Conservation (phyloP, 2,113 vertebrate species). For the Heteronetta atricapilla region DNA sequence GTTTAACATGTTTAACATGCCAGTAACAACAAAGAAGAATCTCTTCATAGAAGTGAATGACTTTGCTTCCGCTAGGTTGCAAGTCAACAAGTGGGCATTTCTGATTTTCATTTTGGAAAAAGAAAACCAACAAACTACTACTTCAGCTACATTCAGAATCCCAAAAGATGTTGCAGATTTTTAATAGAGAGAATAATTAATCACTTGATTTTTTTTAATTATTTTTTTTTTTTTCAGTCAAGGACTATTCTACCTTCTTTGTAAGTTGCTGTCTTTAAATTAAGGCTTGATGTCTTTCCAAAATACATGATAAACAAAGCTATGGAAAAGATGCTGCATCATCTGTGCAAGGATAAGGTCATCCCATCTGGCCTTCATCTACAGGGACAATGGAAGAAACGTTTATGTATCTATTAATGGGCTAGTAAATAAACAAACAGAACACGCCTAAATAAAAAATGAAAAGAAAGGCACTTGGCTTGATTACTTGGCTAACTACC, state of each 20-base stretch:
- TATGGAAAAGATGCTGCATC: background rate
- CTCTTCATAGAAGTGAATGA: background rate
- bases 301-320: background rate
- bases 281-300: background rate
- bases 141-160: background rate
- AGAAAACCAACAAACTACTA: background rate
- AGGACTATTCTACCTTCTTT: background rate
- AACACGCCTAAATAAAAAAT: background rate
- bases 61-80: background rate
- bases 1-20: background rate
- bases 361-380: background rate
- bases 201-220: background rate
- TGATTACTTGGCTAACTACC: background rate
- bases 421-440: background rate
- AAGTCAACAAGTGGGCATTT: background rate
- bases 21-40: conserved; percentile 3
- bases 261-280: background rate
- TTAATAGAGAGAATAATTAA: background rate
- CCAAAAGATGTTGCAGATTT: background rate
- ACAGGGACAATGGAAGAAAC: background rate
- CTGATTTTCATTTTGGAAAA: background rate
- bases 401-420: background rate
- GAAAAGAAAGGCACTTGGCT: background rate
- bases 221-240: background rate
- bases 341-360: background rate